phyloP scores from a whole-genome alignment of 2,113 vertebrate genomes.

The Chaetodon auriga region DNA sequence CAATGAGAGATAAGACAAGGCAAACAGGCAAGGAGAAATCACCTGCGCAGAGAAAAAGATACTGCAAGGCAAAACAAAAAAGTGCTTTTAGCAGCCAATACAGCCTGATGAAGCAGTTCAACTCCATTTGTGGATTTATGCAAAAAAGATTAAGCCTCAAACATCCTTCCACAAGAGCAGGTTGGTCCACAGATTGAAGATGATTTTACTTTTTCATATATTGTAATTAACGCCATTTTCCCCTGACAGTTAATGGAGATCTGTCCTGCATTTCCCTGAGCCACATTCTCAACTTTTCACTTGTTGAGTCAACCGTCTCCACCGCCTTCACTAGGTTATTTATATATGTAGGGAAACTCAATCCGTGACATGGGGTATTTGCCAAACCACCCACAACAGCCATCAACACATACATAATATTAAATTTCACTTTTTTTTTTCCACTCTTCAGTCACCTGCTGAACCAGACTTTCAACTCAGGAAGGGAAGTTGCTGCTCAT shows the following conservation, averaged over 20 bases:
- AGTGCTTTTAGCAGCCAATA: background rate
- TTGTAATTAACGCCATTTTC: background rate
- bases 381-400: conserved; percentile 54
- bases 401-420: conserved; percentile 26
- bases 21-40: conserved; percentile 48
- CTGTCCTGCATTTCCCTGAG: background rate
- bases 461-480: conserved; percentile 38
- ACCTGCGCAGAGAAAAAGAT: conserved; percentile 30
- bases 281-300: conserved; percentile 28
- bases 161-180: background rate
- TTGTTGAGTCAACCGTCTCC: conserved; percentile 28
- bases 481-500: conserved; percentile 37
- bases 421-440: conserved; percentile 2
- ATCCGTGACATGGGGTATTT: conserved; percentile 26
- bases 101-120: conserved; percentile 2
- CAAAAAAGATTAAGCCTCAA: conserved; percentile 8
- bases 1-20: conserved; percentile 56
- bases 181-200: background rate
- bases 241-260: background rate
- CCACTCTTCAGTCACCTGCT: background rate
- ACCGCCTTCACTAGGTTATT: conserved; percentile 41
- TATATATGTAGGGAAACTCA: conserved; percentile 37
- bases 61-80: conserved; percentile 5
- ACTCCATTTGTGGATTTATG: background rate
- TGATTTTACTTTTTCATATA: background rate